Conservation (phyloP, 2,888 invertebrate genomes). For the Rhynchonema sp. region DNA sequence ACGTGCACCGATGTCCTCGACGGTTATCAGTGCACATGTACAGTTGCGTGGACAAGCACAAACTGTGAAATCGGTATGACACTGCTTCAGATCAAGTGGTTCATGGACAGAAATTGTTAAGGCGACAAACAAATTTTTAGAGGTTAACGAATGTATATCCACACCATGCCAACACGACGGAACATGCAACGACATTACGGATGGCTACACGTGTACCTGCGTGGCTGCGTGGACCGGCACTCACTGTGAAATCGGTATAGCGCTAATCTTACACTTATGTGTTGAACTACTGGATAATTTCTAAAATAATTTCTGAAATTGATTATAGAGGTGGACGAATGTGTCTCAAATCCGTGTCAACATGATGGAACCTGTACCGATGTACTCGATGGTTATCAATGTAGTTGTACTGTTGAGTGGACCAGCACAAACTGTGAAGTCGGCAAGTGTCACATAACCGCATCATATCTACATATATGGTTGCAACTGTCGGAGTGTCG, state of each 20-base stretch:
- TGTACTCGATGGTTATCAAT: conserved; percentile 25
- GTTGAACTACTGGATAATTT: no score
- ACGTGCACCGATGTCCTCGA: neutral
- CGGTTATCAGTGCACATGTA: neutral
- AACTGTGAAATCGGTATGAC: neutral
- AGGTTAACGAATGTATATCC: neutral
- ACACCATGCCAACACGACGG: neutral
- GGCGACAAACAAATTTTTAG: neutral
- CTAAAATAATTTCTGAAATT: no score
- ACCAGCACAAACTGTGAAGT: conserved; percentile 76
- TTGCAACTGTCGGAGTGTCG: no score
- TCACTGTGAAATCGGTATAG: conserved; percentile 45
- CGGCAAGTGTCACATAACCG: conserved; percentile 37
- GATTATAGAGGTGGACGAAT: conserved; percentile 3
- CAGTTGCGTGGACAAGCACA: neutral
- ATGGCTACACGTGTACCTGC: neutral
- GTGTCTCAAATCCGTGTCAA: neutral
- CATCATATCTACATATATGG: no score
- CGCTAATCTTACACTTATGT: neutral
- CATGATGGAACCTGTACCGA: conserved; percentile 1
- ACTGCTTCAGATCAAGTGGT: no score
- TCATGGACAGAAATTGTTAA: no score
- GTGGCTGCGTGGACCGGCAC: conserved; percentile 35
- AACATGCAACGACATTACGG: neutral
- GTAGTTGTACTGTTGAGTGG: conserved; percentile 69